phyloP scores from a whole-genome alignment of 1,140 invertebrate species.

The Calliphora vicina region DNA sequence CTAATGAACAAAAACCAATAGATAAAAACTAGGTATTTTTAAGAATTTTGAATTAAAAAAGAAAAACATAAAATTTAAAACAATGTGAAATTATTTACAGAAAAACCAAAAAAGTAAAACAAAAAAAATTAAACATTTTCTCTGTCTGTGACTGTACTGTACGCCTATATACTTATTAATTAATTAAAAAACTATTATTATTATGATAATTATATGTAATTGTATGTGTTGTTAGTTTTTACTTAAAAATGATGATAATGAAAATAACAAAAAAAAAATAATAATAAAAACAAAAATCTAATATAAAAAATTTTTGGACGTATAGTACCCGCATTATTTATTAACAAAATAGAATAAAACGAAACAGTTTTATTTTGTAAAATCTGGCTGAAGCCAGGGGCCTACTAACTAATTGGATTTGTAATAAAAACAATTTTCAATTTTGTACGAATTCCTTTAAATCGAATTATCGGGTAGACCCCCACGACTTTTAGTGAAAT shows the following conservation, averaged over 20 bases:
- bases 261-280: not conserved
- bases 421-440: no score
- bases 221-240: constrained; percentile 32
- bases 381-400: no score
- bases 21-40: not conserved
- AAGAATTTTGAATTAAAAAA: not conserved
- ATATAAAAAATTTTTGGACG: constrained; percentile 15
- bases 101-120: not conserved
- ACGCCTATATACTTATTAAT: constrained; percentile 27
- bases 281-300: not conserved
- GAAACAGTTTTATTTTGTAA: not conserved
- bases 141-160: constrained; percentile 34
- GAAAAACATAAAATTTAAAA: not conserved
- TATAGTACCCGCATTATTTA: constrained; percentile 22
- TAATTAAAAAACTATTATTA: constrained; percentile 8
- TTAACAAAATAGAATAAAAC: not conserved
- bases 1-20: not conserved
- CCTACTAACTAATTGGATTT: no score
- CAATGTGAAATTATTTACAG: not conserved
- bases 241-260: not conserved
- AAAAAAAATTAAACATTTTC: not conserved
- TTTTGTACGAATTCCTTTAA: no score
- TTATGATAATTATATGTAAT: constrained; percentile 23
- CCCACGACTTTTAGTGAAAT: no score
- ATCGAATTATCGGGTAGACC: no score